A percentile compares a stretch with the other conserved stretches of the same genome.
Evolutionary conservation across 2,113 vertebrate species (phyloP).

Genomic region (Apodemus sylvaticus): DNA sequence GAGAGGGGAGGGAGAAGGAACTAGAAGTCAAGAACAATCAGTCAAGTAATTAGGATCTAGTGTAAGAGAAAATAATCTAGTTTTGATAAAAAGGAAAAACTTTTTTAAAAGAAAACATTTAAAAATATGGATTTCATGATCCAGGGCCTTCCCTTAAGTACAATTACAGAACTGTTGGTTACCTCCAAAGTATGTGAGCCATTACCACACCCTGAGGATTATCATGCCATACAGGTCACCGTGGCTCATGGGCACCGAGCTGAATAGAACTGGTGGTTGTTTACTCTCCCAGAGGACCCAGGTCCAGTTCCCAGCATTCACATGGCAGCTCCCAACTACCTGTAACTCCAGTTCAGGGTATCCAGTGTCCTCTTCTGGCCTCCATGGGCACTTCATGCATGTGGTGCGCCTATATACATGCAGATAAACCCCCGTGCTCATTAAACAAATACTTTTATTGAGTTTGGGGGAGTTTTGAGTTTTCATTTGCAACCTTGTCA

Average conservation of each 20-base stretch:
- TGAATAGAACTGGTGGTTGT: background rate
- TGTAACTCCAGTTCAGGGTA: background rate
- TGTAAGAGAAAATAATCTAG: background rate
- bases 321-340: background rate
- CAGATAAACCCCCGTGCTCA: background rate
- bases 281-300: background rate
- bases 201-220: background rate
- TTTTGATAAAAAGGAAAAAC: background rate
- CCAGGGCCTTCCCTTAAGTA: background rate
- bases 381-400: background rate
- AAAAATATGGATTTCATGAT: background rate
- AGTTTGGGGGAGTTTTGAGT: background rate
- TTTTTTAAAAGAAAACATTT: background rate
- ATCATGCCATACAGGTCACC: too few species aligned
- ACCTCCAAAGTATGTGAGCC: background rate
- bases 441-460: background rate
- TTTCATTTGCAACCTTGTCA: background rate
- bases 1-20: background rate
- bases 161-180: background rate
- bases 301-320: background rate
- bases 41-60: too few species aligned
- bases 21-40: background rate
- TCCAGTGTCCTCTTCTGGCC: background rate
- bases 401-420: background rate
- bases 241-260: background rate